Percentiles rank a stretch among this genome's conserved stretches.
These are phyloP conservation scores for Temnothorax rugatulus DNA, from an alignment of 2,888 invertebrate species.

Conservation along the genomic window DNA sequence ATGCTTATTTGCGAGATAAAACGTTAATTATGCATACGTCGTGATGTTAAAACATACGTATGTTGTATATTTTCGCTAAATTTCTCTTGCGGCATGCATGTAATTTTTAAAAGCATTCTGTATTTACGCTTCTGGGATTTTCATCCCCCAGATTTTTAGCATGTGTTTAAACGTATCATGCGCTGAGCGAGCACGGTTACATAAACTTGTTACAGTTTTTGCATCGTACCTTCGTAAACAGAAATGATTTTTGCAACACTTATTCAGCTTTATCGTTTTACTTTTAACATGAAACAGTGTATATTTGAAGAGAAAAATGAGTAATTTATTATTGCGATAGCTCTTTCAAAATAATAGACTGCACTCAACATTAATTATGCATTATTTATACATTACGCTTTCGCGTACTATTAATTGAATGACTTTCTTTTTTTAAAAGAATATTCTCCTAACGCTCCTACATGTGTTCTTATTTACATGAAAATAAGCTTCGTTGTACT, in stretches of 20 bases:
- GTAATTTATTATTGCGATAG: neutral
- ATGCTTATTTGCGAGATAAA: neutral
- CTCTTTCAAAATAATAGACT: neutral
- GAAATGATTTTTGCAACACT: neutral
- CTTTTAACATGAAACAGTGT: neutral
- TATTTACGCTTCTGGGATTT: constrained; percentile 27
- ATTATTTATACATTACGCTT: neutral
- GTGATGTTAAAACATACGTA: neutral
- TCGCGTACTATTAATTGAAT: neutral
- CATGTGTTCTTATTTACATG: constrained; percentile 16
- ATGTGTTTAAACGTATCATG: constrained; percentile 25
- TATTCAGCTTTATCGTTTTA: neutral
- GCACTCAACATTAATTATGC: neutral
- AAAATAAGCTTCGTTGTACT: constrained; percentile 27
- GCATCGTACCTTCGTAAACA: neutral
- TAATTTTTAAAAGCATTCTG: constrained; percentile 22
- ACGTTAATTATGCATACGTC: neutral
- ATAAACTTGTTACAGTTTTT: constrained; percentile 27
- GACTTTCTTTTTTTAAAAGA: neutral
- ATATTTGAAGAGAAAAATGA: neutral
- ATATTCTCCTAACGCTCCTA: neutral
- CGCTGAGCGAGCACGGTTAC: constrained; percentile 17
- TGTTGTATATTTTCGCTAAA: constrained; percentile 26
- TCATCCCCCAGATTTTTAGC: constrained; percentile 16
- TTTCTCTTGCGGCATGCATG: neutral